phyloP scores from a whole-genome alignment of 2,888 invertebrate species.

The Drosophila cognata region DNA sequence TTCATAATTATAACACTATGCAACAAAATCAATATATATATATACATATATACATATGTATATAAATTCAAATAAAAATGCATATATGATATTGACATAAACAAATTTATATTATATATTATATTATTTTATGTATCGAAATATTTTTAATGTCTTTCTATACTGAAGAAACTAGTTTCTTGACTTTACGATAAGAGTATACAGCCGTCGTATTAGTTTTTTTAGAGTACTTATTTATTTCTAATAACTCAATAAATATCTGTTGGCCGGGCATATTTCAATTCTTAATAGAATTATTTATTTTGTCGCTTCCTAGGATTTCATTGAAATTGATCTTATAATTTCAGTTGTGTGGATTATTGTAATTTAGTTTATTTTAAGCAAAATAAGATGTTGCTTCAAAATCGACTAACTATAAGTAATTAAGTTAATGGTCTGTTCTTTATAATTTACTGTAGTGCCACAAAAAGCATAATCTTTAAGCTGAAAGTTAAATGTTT shows the following conservation, averaged over 20 bases:
- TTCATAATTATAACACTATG: neutral
- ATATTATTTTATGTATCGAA: neutral
- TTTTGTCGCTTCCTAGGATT: neutral
- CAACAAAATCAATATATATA: neutral
- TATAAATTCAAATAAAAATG: neutral
- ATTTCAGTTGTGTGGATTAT: neutral
- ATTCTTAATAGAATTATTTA: neutral
- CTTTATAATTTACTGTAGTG: neutral
- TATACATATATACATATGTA: too few relatives aligned
- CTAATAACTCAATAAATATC: neutral
- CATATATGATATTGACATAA: too few relatives aligned
- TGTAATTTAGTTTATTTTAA: neutral
- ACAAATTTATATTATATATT: too few relatives aligned
- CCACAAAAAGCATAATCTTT: neutral
- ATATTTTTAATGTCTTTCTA: neutral
- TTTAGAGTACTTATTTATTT: neutral
- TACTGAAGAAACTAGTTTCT: neutral
- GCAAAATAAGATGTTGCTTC: neutral
- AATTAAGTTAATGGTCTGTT: neutral
- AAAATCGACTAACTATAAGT: neutral
- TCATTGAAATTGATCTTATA: neutral
- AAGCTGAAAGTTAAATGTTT: neutral
- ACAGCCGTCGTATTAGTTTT: neutral
- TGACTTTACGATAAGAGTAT: neutral
- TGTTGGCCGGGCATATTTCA: neutral